Evolutionary conservation across 2,797 vertebrate genomes (phyloP).

Genomic region (Eupleurogrammus muticus): DNA sequence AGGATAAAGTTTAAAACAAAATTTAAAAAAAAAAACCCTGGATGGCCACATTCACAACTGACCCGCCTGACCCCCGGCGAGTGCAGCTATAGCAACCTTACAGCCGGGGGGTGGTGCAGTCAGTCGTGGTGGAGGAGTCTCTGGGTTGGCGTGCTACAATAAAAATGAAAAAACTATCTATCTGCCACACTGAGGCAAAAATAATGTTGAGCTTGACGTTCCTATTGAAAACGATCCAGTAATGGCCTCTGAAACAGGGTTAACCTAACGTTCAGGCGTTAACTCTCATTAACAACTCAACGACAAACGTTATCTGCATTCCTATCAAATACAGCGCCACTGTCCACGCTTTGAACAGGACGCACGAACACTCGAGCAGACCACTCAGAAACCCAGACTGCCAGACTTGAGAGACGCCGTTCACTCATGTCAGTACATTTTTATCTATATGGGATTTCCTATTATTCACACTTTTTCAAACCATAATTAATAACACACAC

Average conservation of each 20-base stretch:
- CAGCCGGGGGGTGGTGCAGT: no score
- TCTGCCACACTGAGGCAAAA: background rate
- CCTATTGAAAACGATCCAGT: background rate
- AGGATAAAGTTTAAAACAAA: background rate
- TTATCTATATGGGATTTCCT: slow-evolving; percentile 63
- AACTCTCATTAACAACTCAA: slow-evolving; percentile 15
- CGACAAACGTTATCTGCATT: slow-evolving; percentile 31
- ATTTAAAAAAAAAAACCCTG: no score
- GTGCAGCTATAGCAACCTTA: no score
- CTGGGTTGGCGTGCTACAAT: no score
- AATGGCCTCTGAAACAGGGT: slow-evolving; percentile 21
- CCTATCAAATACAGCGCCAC: slow-evolving; percentile 37
- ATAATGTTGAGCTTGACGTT: background rate
- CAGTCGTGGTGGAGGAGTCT: no score
- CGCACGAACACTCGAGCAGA: slow-evolving; percentile 40
- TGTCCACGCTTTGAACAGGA: slow-evolving; percentile 15
- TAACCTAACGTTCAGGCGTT: slow-evolving; percentile 4
- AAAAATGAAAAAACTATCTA: background rate
- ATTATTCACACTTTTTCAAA: slow-evolving; percentile 50
- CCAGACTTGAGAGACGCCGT: slow-evolving; percentile 70
- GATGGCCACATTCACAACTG: no score
- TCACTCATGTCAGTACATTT: slow-evolving; percentile 69
- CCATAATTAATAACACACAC: slow-evolving; percentile 38
- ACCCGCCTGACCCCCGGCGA: no score
- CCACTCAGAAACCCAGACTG: slow-evolving; percentile 73